Evolutionary conservation across 2,888 invertebrate genomes (phyloP).

Genomic region (Saturnia japonica): DNA sequence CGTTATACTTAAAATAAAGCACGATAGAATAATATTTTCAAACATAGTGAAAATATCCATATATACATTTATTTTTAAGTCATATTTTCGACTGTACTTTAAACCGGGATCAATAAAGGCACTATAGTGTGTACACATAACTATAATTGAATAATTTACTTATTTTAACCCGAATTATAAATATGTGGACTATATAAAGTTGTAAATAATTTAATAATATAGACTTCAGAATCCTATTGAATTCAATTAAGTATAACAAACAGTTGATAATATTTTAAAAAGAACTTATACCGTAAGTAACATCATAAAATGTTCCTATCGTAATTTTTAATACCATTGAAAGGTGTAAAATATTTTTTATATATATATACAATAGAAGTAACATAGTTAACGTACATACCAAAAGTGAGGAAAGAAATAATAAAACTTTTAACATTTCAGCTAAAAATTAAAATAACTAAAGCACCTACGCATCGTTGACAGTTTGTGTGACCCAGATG

Average conservation of each 20-base stretch:
- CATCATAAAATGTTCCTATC: too few species aligned
- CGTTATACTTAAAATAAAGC: neutral
- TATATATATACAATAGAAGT: neutral
- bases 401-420: neutral
- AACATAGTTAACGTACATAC: too few species aligned
- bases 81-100: neutral
- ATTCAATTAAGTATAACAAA: neutral
- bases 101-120: too few species aligned
- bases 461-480: conserved; percentile 42
- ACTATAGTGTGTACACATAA: neutral
- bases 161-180: neutral
- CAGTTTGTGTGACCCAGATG: conserved; percentile 54
- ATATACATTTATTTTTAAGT: neutral
- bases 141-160: neutral
- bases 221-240: neutral
- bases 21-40: neutral
- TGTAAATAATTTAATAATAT: neutral
- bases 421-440: conserved; percentile 17
- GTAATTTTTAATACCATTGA: too few species aligned
- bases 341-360: too few species aligned
- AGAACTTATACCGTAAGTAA: neutral
- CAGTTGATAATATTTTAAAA: too few species aligned
- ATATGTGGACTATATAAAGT: neutral
- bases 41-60: neutral
- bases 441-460: conserved; percentile 29